Evolutionary conservation across 2,888 invertebrate species (phyloP).

Genomic region (Meghimatium bilineatum): DNA sequence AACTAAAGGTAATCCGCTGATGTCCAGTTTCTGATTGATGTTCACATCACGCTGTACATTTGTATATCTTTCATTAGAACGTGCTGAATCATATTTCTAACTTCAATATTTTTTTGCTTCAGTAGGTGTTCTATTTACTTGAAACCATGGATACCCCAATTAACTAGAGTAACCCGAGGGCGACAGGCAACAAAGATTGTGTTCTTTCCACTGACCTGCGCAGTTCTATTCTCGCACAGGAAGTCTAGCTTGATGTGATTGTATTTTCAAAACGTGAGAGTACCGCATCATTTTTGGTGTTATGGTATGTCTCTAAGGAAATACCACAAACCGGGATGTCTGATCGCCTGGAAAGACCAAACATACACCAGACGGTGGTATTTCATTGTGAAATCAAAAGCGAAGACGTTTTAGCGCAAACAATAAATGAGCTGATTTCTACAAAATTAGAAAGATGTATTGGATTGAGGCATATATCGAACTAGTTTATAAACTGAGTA

Average conservation of each 20-base stretch:
- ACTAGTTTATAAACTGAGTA: neutral
- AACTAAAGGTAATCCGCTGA: too few relatives aligned
- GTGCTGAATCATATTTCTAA: neutral
- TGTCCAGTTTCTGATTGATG: too few relatives aligned
- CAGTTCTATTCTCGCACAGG: neutral
- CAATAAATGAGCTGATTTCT: neutral
- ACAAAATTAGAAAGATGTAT: neutral
- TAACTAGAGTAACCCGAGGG: neutral
- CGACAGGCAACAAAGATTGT: neutral
- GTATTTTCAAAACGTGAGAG: constrained; percentile 7
- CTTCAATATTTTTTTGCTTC: constrained; percentile 26
- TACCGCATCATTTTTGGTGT: neutral
- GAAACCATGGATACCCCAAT: neutral
- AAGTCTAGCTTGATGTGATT: constrained; percentile 4
- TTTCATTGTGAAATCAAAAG: neutral
- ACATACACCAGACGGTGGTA: neutral
- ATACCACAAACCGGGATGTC: neutral
- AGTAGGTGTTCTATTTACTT: constrained; percentile 10
- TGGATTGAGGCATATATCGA: neutral
- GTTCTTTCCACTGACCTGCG: neutral
- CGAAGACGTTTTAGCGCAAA: neutral
- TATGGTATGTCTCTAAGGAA: neutral
- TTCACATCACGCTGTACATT: too few relatives aligned
- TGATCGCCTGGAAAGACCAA: neutral
- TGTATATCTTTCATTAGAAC: neutral